A percentile compares a stretch with the other conserved stretches of the same genome.
phyloP scores from a whole-genome alignment of 2,797 vertebrate genomes.

The Hemibagrus guttatus region DNA sequence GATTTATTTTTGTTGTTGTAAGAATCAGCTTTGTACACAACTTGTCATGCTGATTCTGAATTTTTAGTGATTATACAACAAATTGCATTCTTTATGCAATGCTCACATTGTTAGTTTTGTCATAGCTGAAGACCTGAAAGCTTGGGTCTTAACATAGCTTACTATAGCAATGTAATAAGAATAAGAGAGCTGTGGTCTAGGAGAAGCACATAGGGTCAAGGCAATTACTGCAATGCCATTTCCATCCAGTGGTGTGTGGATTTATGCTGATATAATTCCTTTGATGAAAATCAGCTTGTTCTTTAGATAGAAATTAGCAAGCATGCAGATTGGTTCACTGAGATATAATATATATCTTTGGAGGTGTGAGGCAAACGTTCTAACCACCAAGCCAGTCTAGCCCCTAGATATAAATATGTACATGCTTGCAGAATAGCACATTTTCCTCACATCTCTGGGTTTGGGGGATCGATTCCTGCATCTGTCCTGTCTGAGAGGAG shows the following conservation, averaged over 20 bases:
- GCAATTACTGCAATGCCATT: neutral
- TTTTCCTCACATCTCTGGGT: too few species aligned
- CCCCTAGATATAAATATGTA: too few species aligned
- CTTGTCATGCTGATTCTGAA: neutral
- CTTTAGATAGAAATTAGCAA: neutral
- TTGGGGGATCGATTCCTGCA: too few species aligned
- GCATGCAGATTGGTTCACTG: neutral
- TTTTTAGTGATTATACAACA: neutral
- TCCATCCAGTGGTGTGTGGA: neutral
- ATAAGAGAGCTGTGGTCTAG: neutral
- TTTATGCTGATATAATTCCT: neutral
- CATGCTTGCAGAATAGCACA: too few species aligned
- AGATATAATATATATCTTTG: too few species aligned
- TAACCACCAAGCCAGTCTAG: too few species aligned
- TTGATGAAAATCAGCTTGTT: neutral
- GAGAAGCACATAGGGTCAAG: neutral
- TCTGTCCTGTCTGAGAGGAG: too few species aligned
- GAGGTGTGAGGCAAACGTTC: too few species aligned
- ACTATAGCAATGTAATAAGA: neutral
- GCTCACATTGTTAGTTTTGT: neutral
- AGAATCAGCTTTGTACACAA: neutral
- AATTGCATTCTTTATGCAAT: neutral
- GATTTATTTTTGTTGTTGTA: neutral
- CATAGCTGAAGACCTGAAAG: neutral
- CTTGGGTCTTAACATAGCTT: neutral